Evolutionary conservation across 2,113 vertebrate species (phyloP), one percentile per base, ranked within the genome.

Genomic region (Neogobius melanostomus): DNA sequence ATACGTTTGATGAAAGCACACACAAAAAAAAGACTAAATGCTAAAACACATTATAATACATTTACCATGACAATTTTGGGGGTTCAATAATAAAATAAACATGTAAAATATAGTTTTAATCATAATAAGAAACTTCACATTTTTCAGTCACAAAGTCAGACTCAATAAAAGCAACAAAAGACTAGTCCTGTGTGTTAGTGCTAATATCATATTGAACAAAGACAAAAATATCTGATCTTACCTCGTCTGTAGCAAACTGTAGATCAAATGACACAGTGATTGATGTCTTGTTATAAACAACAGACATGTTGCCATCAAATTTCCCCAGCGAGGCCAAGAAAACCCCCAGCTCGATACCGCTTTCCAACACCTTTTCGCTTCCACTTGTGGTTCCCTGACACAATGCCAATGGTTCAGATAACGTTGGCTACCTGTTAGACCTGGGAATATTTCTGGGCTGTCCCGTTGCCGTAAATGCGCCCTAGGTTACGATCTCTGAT

Each of bases 271-370:
- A 0, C 3, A 50, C 16, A 10, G 28, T 7, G 16, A 11, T 1
- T 48, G 4, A 7, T 1, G 3, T 0, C 0, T 11, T 5, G 9
- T 73, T 86, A 75, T 87, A 85, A 71, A 12, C 3, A 52, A 5
- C 4, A 17, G 57, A 66, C 59, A 68, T n/a, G 46, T 66, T n/a
- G 21, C 3, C 11, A 52, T 5, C 6, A 70, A 66, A 67, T 49
- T 72, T 70, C 69, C 66, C 73, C 66, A 44, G 6, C 5, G 2
- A 1, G 54, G 3, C 42, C 42, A 0, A 0, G 44, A 16, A 66
- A 73, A 84, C 83, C 42, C 71, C 78, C 80, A 76, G 68, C n/a
- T n/a, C 74, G 64, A 66, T 79, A 81, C 5, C 52, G 8, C 69
- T 79, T 84, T 80, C 74, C 61, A 71, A 3, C 21, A 16, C 15